Base-by-base conservation (phyloP, 2,797 vertebrate species). In the Tragelaphus eurycerus region DNA sequence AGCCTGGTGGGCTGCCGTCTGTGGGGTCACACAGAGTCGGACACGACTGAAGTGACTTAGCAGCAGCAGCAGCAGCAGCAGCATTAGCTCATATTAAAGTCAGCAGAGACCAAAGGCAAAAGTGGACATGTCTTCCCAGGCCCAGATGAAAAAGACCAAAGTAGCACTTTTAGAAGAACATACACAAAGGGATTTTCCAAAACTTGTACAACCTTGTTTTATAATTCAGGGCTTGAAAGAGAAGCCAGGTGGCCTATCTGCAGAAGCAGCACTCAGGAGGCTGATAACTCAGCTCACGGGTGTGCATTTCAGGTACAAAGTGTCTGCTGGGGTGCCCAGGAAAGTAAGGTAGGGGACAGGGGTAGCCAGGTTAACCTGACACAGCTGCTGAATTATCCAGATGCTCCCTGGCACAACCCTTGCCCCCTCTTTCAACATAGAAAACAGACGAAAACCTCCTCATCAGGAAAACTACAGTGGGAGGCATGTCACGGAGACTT, bases 221-320 rank as follows among this genome's bases (percentile, higher is more conserved):
- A 96, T 95, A 97, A 97, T 97, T 97, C 71, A 97, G 46, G 25
- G 43, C 93, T n/a, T 96, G 97, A 96, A 97, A 98, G 90, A 78
- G 62, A 95, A 97, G 86, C 84, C 90, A 43, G 38, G 1, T 8
- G 60, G 76, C 60, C 67, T 17, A 11, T 46, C 59, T 31, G 31
- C 76, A 43, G 55, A 16, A 7, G 38, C n/a, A 78, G 67, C 76
- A 1, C 27, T 1, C 34, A 31, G 52, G 78, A 55, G 0, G 2
- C 84, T 15, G 64, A 78, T 85, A 82, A 54, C 71, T 90, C 81
- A 31, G 11, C 90, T 34, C 3, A 2, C 4, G 9, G 79, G 97
- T 98, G 21, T 96, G 71, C 67, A 89, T 97, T 96, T 96, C 96
- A 95, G 90, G 60, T 82, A 57, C 92, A 86, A 34, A 27, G 52